Percentiles rank a stretch among this genome's conserved stretches.
Evolutionary conservation across 2,113 vertebrate species (phyloP).

Genomic region (Ciconia maguari): DNA sequence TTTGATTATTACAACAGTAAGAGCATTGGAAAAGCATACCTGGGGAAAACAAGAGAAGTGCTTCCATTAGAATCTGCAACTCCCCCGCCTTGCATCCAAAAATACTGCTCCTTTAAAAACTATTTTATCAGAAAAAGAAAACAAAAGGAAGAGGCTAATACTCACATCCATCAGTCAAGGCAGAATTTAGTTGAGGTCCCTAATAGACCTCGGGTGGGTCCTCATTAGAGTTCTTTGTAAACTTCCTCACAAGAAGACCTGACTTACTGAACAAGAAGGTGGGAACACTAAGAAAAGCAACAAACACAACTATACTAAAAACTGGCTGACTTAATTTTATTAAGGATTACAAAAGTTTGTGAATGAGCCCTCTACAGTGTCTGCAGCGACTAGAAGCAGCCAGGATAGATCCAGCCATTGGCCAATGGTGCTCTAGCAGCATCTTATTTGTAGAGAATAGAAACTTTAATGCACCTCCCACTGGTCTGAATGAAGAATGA

Average conservation of each 20-base stretch:
- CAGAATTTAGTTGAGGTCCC: not conserved
- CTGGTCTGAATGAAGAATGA: not conserved
- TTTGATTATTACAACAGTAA: not conserved
- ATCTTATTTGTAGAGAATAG: not conserved
- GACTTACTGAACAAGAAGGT: not conserved
- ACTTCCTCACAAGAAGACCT: not conserved
- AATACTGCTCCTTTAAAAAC: not conserved
- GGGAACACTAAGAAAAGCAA: not conserved
- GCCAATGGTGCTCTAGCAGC: not conserved
- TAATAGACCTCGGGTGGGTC: not conserved
- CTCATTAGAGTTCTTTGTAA: not conserved
- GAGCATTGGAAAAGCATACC: not conserved
- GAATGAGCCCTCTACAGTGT: not conserved
- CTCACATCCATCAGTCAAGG: not conserved
- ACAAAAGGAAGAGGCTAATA: not conserved
- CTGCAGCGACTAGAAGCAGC: not conserved
- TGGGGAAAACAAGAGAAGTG: not conserved
- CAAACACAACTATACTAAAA: not conserved
- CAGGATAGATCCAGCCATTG: not conserved
- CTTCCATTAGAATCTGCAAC: not conserved
- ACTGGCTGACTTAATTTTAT: not conserved
- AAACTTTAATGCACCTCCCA: not conserved
- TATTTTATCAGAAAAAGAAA: not conserved
- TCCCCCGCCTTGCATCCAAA: not conserved
- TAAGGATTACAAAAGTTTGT: not conserved